Conservation (phyloP, 2,888 invertebrate species). For the Choristoneura rosaceana region DNA sequence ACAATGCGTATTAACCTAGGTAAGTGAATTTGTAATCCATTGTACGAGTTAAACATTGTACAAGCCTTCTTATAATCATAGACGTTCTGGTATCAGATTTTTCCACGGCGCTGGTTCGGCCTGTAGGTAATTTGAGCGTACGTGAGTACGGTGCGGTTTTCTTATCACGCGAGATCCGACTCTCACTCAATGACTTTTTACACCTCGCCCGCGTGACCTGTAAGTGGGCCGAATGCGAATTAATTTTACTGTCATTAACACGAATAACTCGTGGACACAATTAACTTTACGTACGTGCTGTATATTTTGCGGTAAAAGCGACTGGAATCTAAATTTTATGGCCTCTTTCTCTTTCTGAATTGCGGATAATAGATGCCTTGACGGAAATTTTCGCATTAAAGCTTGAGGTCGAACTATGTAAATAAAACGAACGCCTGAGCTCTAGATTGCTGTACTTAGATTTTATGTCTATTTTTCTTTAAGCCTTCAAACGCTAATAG, state of each 20-base stretch:
- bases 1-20: not conserved
- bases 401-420: slow-evolving; percentile 21
- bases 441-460: slow-evolving; percentile 23
- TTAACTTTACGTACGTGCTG: slow-evolving; percentile 26
- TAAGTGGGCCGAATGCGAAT: slow-evolving; percentile 38
- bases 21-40: slow-evolving; percentile 5
- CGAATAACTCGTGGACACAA: slow-evolving; percentile 41
- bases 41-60: slow-evolving; percentile 19
- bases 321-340: slow-evolving; percentile 36
- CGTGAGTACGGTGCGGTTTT: slow-evolving; percentile 15
- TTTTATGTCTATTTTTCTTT: slow-evolving; percentile 30
- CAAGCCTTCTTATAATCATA: slow-evolving; percentile 29
- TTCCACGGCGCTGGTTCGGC: slow-evolving; percentile 26
- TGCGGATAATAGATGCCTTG: slow-evolving; percentile 30
- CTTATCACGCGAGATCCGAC: slow-evolving; percentile 37
- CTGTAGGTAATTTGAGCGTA: slow-evolving; percentile 30
- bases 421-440: slow-evolving; percentile 17
- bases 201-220: slow-evolving; percentile 40
- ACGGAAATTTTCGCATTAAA: slow-evolving; percentile 32
- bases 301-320: slow-evolving; percentile 28
- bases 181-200: slow-evolving; percentile 38
- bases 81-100: slow-evolving; percentile 24
- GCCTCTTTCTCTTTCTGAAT: slow-evolving; percentile 35
- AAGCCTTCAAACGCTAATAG: slow-evolving; percentile 2
- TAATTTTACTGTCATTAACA: slow-evolving; percentile 44